phyloP scores from a whole-genome alignment of 2,797 vertebrate genomes.

The Argya squamiceps region DNA sequence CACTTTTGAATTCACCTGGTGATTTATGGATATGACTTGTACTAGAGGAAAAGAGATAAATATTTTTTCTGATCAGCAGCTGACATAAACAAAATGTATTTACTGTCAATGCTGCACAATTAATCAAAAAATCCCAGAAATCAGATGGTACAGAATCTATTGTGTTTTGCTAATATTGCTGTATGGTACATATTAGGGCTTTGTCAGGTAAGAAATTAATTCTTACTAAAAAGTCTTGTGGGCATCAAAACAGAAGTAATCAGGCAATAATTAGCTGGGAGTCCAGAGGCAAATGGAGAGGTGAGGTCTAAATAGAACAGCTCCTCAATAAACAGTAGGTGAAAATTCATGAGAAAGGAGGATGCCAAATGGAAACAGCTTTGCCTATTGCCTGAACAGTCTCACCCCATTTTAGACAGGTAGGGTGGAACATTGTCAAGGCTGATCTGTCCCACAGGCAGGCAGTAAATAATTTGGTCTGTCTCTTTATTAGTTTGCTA shows the following conservation, averaged over 20 bases:
- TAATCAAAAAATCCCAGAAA: neutral
- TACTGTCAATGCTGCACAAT: neutral
- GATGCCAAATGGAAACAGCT: neutral
- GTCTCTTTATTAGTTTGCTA: neutral
- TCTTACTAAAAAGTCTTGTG: neutral
- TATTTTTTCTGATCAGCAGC: neutral
- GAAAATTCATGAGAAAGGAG: neutral
- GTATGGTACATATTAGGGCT: neutral
- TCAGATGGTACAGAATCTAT: neutral
- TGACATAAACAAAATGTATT: neutral
- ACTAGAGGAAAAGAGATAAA: neutral
- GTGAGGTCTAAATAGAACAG: neutral
- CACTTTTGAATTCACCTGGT: neutral
- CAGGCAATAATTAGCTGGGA: neutral
- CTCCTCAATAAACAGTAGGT: neutral
- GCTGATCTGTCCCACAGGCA: neutral
- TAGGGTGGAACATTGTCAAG: neutral
- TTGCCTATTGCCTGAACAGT: neutral
- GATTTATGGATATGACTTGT: neutral
- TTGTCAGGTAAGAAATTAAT: neutral
- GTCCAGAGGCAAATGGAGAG: neutral
- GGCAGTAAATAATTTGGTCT: neutral
- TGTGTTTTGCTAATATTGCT: neutral
- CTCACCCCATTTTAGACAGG: neutral
- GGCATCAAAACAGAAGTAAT: neutral